Percentiles rank a stretch among this genome's conserved stretches.
Conservation (phyloP, 2,113 vertebrate species). For the Dascyllus trimaculatus region DNA sequence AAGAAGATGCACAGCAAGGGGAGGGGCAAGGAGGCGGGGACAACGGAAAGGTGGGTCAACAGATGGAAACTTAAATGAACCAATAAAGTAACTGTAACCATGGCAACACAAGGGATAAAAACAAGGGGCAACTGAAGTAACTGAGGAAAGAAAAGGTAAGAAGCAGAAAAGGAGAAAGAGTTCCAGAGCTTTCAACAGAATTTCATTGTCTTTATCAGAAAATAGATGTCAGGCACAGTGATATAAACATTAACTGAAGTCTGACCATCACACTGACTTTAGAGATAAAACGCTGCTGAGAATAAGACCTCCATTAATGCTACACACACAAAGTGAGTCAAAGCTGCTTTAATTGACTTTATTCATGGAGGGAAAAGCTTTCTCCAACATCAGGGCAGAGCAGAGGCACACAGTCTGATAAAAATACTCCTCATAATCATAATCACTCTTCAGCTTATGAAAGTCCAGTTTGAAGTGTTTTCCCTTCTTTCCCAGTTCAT, state of each 20-base stretch:
- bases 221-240: too few relatives aligned
- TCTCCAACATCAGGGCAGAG: neutral
- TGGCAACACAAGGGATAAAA: conserved; percentile 45
- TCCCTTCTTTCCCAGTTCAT: neutral
- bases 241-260: too few relatives aligned
- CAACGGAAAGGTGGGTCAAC: conserved; percentile 75
- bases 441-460: conserved; percentile 12
- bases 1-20: conserved; percentile 26
- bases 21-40: conserved; percentile 1
- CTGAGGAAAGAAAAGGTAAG: neutral
- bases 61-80: conserved; percentile 76
- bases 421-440: conserved; percentile 11
- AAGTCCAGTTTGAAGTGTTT: neutral
- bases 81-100: conserved; percentile 63
- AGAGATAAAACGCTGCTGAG: too few relatives aligned
- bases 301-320: neutral
- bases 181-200: neutral
- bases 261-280: too few relatives aligned
- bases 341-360: conserved; percentile 23
- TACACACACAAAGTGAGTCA: conserved; percentile 13
- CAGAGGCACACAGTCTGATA: conserved; percentile 7
- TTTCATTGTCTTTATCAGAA: neutral
- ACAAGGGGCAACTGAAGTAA: conserved; percentile 12
- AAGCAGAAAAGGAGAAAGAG: neutral
- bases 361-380: conserved; percentile 33